phyloP scores from a whole-genome alignment of 2,797 vertebrate genomes.

The Karalla daura region DNA sequence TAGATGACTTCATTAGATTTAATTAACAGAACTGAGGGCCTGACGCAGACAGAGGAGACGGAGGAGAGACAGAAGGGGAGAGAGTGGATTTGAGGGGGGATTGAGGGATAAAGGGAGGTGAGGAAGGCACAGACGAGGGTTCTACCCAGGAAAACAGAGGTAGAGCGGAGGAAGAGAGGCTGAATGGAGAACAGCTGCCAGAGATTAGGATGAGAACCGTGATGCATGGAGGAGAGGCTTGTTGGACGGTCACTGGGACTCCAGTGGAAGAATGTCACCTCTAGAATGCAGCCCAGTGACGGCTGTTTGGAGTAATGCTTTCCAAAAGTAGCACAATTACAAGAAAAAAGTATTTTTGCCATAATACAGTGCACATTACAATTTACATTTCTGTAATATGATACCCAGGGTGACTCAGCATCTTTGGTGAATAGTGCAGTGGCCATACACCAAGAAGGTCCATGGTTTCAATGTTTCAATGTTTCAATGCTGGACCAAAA shows the following conservation, averaged over 20 bases:
- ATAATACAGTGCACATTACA: too few species aligned
- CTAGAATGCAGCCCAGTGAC: constrained; percentile 27
- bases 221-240: constrained; percentile 34
- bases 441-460: too few species aligned
- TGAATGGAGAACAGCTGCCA: constrained; percentile 63
- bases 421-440: too few species aligned
- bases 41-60: constrained; percentile 60
- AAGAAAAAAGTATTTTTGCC: too few species aligned
- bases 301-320: too few species aligned
- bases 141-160: constrained; percentile 42
- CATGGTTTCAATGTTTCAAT: too few species aligned
- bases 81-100: constrained; percentile 55
- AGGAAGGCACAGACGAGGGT: constrained; percentile 37
- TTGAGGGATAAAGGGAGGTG: constrained; percentile 49
- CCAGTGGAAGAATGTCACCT: not conserved
- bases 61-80: constrained; percentile 43
- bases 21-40: constrained; percentile 80
- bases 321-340: too few species aligned
- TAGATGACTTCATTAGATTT: constrained; percentile 85
- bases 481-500: too few species aligned
- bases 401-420: too few species aligned
- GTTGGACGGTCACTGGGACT: constrained; percentile 7
- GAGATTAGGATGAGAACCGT: constrained; percentile 57
- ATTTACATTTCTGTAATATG: too few species aligned
- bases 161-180: constrained; percentile 34